Conservation (phyloP, 2,888 invertebrate genomes). For the Apodemia zela region DNA sequence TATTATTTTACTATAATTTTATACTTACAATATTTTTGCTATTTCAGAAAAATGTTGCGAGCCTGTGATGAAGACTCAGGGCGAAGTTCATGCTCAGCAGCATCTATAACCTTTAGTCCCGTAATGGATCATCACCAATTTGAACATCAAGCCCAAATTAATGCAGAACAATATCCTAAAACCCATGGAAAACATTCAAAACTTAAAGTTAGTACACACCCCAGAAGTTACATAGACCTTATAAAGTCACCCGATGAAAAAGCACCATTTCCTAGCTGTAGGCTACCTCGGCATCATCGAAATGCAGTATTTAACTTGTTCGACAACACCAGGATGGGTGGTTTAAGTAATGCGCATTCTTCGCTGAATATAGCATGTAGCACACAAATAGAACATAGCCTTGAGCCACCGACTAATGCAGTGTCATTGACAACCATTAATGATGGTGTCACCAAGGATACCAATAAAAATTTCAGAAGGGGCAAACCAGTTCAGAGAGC, state of each 20-base stretch:
- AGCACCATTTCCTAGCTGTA: conserved; percentile 70
- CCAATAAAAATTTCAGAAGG: conserved; percentile 57
- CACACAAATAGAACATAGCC: conserved; percentile 57
- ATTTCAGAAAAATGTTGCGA: conserved; percentile 58
- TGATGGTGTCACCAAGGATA: conserved; percentile 42
- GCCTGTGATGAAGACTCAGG: conserved; percentile 73
- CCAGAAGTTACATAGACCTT: conserved; percentile 56
- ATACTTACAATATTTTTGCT: conserved; percentile 13
- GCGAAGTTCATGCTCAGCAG: conserved; percentile 71
- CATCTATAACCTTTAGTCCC: conserved; percentile 60
- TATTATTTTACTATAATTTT: no score
- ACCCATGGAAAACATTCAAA: conserved; percentile 69
- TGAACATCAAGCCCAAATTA: conserved; percentile 32
- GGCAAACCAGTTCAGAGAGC: conserved; percentile 86
- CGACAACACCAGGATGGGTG: conserved; percentile 59
- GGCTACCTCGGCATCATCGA: conserved; percentile 49
- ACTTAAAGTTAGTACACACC: conserved; percentile 66
- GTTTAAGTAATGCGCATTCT: conserved; percentile 69
- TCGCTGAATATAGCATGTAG: conserved; percentile 69
- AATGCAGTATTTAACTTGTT: conserved; percentile 60
- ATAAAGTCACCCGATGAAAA: conserved; percentile 72
- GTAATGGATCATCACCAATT: conserved; percentile 49
- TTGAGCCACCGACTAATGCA: conserved; percentile 39
- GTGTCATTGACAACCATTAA: conserved; percentile 55
- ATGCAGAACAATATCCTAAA: conserved; percentile 36